These are phyloP conservation scores for Rhincodon typus DNA, from an alignment of 2,797 vertebrate genomes.

Conservation along the genomic window DNA sequence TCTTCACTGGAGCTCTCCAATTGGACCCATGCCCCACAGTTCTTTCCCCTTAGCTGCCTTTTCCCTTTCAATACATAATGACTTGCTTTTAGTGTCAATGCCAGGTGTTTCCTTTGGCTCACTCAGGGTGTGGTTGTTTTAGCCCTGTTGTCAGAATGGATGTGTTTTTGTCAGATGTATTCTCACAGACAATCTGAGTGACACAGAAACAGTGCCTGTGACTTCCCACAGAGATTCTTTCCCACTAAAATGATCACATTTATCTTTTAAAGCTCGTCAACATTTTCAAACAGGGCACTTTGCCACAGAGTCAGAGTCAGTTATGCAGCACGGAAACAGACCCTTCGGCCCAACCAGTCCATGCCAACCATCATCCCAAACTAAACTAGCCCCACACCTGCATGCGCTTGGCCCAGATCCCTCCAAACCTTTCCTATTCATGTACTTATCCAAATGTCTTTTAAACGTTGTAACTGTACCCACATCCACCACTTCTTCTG, in stretches of 20 bases:
- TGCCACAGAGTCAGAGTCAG: no score
- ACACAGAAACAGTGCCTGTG: background rate
- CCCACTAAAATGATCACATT: background rate
- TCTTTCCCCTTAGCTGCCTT: background rate
- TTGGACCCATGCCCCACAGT: background rate
- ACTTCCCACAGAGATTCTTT: background rate
- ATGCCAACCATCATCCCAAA: no score
- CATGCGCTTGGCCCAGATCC: no score
- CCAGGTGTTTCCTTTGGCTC: background rate
- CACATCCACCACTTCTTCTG: no score
- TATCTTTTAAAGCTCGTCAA: background rate
- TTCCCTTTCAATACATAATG: background rate
- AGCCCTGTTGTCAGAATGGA: background rate
- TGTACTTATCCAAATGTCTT: no score
- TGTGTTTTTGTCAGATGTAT: background rate
- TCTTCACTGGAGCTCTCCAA: background rate
- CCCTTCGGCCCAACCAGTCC: no score
- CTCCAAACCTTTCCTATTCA: no score
- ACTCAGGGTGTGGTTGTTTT: background rate
- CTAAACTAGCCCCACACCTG: no score
- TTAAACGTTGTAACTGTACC: no score
- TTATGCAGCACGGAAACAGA: no score
- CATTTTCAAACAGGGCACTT: background rate
- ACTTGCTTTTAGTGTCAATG: background rate
- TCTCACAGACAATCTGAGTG: background rate